phyloP scores from a whole-genome alignment of 2,113 vertebrate species.

The Pavo muticus region DNA sequence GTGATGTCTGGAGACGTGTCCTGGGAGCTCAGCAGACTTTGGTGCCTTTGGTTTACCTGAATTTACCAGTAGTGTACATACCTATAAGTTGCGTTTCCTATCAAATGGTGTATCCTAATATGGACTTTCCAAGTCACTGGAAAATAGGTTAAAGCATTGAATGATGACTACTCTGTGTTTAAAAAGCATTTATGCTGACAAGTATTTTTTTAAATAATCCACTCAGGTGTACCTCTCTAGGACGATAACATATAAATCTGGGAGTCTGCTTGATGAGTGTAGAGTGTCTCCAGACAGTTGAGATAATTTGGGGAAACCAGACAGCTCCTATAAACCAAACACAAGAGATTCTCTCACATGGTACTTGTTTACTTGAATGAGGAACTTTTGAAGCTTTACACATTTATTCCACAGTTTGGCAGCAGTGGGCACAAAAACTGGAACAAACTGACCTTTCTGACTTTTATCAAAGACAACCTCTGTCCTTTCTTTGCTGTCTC shows the following conservation, averaged over 20 bases:
- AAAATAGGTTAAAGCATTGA: neutral
- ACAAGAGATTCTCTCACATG: slow-evolving; percentile 17
- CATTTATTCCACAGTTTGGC: slow-evolving; percentile 56
- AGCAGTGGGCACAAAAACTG: slow-evolving; percentile 32
- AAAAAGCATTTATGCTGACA: neutral
- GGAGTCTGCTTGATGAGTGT: neutral
- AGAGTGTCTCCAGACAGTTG: neutral
- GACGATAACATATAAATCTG: neutral
- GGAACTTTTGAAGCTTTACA: slow-evolving; percentile 38
- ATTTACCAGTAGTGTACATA: neutral
- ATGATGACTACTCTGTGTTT: neutral
- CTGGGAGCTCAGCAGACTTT: neutral
- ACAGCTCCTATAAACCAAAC: neutral
- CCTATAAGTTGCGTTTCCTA: neutral
- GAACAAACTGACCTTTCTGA: slow-evolving; percentile 32
- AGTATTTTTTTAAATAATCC: neutral
- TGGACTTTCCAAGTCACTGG: neutral
- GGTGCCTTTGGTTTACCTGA: neutral
- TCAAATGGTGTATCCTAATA: neutral
- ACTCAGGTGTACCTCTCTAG: neutral
- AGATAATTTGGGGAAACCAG: neutral
- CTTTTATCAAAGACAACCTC: slow-evolving; percentile 64
- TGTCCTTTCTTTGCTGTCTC: slow-evolving; percentile 21
- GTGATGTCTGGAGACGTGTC: neutral
- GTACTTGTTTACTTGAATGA: slow-evolving; percentile 45